Evolutionary conservation across 2,113 vertebrate genomes (phyloP).

Genomic region (Raja brachyura): DNA sequence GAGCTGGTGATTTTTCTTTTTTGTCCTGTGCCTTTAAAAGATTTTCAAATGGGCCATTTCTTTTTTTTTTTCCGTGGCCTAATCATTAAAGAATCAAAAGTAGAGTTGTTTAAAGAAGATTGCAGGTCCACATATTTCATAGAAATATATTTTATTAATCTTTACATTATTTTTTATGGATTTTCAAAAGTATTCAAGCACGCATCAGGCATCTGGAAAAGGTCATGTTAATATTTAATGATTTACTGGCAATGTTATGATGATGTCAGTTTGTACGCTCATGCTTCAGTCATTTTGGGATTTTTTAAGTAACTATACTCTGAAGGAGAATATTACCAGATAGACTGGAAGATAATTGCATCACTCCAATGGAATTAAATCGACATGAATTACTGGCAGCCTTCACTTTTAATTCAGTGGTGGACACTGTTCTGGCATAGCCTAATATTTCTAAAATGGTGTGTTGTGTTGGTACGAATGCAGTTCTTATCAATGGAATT

Average conservation of each 20-base stretch:
- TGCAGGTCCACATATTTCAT: neutral
- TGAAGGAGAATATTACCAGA: neutral
- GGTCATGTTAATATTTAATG: conserved; percentile 34
- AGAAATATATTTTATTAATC: neutral
- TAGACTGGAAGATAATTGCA: neutral
- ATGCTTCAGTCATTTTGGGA: neutral
- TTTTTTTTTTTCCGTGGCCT: neutral
- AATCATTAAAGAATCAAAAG: neutral
- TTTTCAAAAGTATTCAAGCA: neutral
- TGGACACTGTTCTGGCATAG: neutral
- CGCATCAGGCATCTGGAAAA: neutral
- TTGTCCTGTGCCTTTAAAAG: no score
- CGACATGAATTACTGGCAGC: neutral
- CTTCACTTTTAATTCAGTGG: neutral
- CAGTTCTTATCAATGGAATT: no score
- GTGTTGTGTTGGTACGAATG: no score
- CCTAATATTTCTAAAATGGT: neutral
- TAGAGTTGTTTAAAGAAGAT: neutral
- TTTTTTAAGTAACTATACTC: neutral
- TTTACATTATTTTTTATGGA: neutral
- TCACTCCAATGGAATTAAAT: neutral
- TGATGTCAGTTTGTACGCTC: neutral
- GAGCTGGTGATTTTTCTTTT: no score
- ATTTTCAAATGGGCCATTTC: neutral
- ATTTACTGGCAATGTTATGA: conserved; percentile 9